phyloP scores from a whole-genome alignment of 2,797 vertebrate species.

The Mus caroli region DNA sequence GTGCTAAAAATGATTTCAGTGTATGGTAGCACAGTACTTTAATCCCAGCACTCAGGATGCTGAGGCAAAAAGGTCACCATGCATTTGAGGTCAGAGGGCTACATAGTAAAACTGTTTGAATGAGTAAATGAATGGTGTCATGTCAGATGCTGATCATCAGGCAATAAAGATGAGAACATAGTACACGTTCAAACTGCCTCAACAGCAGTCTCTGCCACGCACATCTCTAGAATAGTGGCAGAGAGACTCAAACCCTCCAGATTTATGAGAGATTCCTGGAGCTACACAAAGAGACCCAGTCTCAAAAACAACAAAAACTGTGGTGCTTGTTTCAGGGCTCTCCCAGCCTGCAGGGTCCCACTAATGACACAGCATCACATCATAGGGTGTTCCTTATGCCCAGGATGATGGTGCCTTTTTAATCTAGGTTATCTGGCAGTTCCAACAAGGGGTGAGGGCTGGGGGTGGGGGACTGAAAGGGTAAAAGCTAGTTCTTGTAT shows the following conservation, averaged over 20 bases:
- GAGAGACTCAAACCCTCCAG: neutral
- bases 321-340: neutral
- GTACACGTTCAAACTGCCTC: neutral
- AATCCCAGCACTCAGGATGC: neutral
- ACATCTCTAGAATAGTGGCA: neutral
- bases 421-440: neutral
- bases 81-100: neutral
- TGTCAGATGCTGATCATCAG: neutral
- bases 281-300: neutral
- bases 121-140: neutral
- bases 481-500: neutral
- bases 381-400: neutral
- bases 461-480: neutral
- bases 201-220: neutral
- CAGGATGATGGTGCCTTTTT: slow-evolving; percentile 10
- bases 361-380: neutral
- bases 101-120: neutral
- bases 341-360: neutral
- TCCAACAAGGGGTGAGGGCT: neutral
- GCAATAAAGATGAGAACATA: neutral
- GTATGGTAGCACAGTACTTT: neutral
- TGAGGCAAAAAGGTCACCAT: neutral
- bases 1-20: neutral
- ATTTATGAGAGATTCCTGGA: neutral
- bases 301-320: neutral